phyloP scores from a whole-genome alignment of 2,113 vertebrate species.

The Picathartes gymnocephalus region DNA sequence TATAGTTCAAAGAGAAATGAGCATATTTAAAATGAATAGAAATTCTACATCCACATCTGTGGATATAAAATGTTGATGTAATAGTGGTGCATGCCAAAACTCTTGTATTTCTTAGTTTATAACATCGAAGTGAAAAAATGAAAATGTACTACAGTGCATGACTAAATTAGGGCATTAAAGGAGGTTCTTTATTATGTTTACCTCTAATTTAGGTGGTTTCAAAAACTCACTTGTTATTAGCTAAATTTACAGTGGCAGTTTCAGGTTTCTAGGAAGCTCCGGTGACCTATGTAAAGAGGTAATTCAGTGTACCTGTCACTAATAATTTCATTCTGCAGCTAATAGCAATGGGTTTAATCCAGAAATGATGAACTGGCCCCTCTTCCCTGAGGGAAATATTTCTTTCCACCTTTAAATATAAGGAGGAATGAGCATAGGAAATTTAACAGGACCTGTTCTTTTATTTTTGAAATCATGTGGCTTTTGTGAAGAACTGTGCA shows the following conservation, averaged over 20 bases:
- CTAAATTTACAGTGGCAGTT: slow-evolving; percentile 52
- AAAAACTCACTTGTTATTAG: slow-evolving; percentile 36
- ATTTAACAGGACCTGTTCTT: slow-evolving; percentile 6
- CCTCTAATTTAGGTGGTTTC: slow-evolving; percentile 28
- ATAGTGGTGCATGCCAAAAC: not conserved
- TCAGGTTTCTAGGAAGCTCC: slow-evolving; percentile 62
- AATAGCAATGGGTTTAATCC: slow-evolving; percentile 69
- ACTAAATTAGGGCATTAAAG: not conserved
- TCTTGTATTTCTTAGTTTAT: not conserved
- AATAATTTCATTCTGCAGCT: slow-evolving; percentile 75
- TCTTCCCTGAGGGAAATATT: slow-evolving; percentile 54
- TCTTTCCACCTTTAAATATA: slow-evolving; percentile 33
- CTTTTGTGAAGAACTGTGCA: not conserved
- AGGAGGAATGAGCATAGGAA: not conserved
- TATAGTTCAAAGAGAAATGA: not conserved
- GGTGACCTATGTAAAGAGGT: slow-evolving; percentile 70
- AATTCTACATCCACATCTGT: not conserved
- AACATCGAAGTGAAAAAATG: not conserved
- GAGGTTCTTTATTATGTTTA: slow-evolving; percentile 16
- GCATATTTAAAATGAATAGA: not conserved
- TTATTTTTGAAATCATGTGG: not conserved
- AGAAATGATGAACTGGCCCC: slow-evolving; percentile 55
- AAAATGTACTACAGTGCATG: not conserved
- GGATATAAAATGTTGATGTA: not conserved
- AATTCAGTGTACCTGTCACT: slow-evolving; percentile 75